Base-by-base conservation (phyloP, 2,113 vertebrate genomes). In the Panurus biarmicus region DNA sequence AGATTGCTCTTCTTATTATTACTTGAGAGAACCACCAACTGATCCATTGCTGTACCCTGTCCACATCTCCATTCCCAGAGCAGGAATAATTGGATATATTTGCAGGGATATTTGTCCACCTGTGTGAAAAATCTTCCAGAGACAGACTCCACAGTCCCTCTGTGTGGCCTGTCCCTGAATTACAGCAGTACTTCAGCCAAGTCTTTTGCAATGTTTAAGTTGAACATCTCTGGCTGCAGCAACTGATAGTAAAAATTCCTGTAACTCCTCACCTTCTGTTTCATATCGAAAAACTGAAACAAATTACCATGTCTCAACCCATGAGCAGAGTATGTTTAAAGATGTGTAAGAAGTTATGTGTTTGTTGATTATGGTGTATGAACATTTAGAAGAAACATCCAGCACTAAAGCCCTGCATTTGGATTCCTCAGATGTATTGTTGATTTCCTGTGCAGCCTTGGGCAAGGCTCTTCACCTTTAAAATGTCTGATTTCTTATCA, bases 301-400 rank as follows among this genome's bases (percentile, higher is more conserved):
- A 1, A 26, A n/a, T 58, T 66, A n/a, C 9, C 0, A 0, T 21
- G 6, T 40, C 20, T 76, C 25, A 67, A 51, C 10, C 17, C 54
- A 73, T 25, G 14, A 31, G 20, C 28, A 70, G 38, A 62, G 10
- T 51, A 45, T 19, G 4, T 54, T 81, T 60, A 77, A 85, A 77
- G 26, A 26, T 9, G 58, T 58, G 73, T 77, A 70, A 85, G 21
- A 66, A 73, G 28, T 80, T 62, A 15, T 17, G 7, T 54, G 42
- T 23, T 31, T 50, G 35, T n/a, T 51, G 24, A 33, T 77, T 54
- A 31, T 31, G 9, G 7, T 45, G 5, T 33, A 79, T 54, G 22
- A 89, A 47, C 5, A 45, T 83, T 66, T 38, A 73, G 22, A 83
- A 61, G n/a, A 73, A 54, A 50, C 3, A 58, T 33, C 12, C 18